These are phyloP conservation scores for Chondrilla cf. caribensis DNA, from an alignment of 37 sponge, comb jelly and placozoan species.

Conservation along the genomic window DNA sequence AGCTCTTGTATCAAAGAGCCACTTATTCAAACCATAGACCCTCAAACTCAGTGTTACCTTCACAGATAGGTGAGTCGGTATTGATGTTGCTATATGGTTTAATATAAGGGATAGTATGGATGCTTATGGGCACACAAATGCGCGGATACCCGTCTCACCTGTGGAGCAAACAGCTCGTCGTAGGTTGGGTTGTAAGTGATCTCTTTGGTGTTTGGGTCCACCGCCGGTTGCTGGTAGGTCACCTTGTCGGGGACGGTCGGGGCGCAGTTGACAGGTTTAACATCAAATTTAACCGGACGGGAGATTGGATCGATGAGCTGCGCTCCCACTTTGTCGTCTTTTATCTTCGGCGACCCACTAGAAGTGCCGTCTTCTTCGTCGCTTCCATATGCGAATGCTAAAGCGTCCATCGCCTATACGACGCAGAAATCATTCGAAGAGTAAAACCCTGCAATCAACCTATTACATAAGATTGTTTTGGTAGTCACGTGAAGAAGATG, in stretches of 20 bases:
- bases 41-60: no score
- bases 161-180: constrained; percentile 87
- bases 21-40: no score
- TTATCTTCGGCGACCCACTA: neutral
- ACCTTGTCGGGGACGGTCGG: constrained; percentile 9
- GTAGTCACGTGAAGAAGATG: constrained; percentile 1
- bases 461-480: neutral
- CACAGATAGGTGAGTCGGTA: no score
- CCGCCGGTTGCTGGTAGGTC: neutral
- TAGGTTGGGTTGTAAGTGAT: constrained; percentile 84
- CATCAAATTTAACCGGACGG: neutral
- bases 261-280: neutral
- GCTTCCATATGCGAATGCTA: constrained; percentile 17
- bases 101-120: no score
- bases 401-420: constrained; percentile 31
- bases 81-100: no score
- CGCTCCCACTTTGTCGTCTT: neutral
- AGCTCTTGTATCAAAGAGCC: no score
- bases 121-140: no score
- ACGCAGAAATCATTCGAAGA: no score
- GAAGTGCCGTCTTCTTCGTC: constrained; percentile 24
- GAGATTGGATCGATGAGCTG: no score
- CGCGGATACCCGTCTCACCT: no score
- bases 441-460: no score
- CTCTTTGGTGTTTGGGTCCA: constrained; percentile 73